Conservation (phyloP, 2,113 vertebrate genomes). For the Ovis canadensis region DNA sequence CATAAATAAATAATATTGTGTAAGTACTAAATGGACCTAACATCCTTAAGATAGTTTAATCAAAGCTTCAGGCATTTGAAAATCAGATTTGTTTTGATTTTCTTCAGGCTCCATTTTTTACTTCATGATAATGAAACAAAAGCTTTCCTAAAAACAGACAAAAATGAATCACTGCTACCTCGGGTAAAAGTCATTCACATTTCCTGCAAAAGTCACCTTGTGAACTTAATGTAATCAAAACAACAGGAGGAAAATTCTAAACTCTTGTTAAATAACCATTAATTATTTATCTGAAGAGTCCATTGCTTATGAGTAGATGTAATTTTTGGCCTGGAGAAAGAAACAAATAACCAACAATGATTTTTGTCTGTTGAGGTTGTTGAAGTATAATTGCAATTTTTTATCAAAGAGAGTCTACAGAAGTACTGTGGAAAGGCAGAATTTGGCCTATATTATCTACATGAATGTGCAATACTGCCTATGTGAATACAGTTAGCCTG, state of each 20-base stretch:
- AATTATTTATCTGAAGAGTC: conserved; percentile 56
- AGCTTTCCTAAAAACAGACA: conserved; percentile 53
- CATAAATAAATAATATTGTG: conserved; percentile 70
- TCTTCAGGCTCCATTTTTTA: conserved; percentile 36
- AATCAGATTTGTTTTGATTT: conserved; percentile 66
- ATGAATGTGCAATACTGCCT: neutral
- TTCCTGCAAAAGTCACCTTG: conserved; percentile 45
- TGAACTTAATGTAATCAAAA: conserved; percentile 46
- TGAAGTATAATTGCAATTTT: neutral
- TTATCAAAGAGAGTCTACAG: neutral
- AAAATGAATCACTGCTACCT: conserved; percentile 46
- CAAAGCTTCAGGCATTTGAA: conserved; percentile 55
- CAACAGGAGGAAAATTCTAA: conserved; percentile 29
- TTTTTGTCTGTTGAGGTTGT: neutral
- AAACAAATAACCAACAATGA: neutral
- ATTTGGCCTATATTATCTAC: neutral
- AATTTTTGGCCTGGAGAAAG: neutral
- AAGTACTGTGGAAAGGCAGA: neutral
- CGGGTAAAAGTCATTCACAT: conserved; percentile 38
- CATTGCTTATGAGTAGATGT: neutral
- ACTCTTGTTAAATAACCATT: conserved; percentile 42
- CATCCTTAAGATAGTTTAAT: conserved; percentile 48
- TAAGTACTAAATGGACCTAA: conserved; percentile 58
- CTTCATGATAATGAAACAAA: conserved; percentile 62
- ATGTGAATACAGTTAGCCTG: neutral